Percentiles rank a stretch among this genome's conserved stretches.
phyloP scores from a whole-genome alignment of 2,113 vertebrate genomes.

The Amblyornis subalaris region DNA sequence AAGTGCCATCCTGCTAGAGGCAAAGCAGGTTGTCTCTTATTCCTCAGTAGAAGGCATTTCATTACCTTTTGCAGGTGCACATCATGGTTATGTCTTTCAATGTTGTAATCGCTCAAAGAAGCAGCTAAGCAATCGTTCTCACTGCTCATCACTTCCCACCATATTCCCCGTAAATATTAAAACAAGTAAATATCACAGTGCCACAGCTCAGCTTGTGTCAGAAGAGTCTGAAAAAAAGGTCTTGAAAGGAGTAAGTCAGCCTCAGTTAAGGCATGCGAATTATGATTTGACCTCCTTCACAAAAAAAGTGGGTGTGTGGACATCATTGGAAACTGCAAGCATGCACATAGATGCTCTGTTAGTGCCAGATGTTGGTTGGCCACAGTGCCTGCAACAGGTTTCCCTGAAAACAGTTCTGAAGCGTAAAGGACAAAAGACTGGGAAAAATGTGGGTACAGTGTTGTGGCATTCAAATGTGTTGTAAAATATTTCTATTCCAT shows the following conservation, averaged over 20 bases:
- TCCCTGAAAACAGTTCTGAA: background rate
- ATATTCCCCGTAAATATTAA: background rate
- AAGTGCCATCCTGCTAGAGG: background rate
- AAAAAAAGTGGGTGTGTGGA: background rate
- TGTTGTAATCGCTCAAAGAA: background rate
- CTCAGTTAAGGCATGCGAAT: background rate
- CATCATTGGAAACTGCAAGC: background rate
- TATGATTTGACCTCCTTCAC: background rate
- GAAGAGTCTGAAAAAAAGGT: background rate
- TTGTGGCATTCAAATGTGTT: background rate
- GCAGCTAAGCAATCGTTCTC: background rate
- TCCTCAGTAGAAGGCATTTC: background rate
- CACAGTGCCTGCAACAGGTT: accelerated
- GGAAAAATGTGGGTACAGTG: background rate
- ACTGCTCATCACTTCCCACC: background rate
- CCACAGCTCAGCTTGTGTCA: background rate
- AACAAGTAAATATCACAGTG: background rate
- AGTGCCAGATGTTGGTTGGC: background rate
- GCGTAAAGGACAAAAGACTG: accelerated
- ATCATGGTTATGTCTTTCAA: background rate
- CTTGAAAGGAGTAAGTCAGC: background rate
- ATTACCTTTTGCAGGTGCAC: background rate
- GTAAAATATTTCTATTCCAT: background rate
- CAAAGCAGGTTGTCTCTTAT: background rate
- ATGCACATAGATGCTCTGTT: background rate